A percentile compares a stretch with the other conserved stretches of the same genome.
phyloP scores from a whole-genome alignment of 2,113 vertebrate genomes.

The Hylia prasina region DNA sequence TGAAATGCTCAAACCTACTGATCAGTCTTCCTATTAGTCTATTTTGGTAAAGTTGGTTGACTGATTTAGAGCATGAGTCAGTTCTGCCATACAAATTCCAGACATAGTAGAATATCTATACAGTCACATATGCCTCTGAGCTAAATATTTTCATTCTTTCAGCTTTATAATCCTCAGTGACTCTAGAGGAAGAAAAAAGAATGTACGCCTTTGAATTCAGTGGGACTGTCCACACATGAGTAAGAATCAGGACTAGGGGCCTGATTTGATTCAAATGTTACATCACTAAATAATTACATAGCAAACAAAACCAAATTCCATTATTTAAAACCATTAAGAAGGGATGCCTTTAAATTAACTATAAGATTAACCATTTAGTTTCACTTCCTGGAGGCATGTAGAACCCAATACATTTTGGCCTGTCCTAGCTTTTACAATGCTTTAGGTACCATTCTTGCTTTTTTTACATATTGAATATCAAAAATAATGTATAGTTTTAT shows the following conservation, averaged over 20 bases:
- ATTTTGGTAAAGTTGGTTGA: slow-evolving; percentile 33
- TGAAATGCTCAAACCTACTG: background rate
- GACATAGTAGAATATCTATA: background rate
- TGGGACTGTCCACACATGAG: background rate
- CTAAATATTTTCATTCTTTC: slow-evolving; percentile 26
- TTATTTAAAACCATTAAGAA: background rate
- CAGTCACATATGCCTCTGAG: slow-evolving; percentile 3
- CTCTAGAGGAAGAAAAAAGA: background rate
- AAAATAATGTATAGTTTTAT: background rate
- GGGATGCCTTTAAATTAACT: background rate
- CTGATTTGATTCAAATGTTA: background rate
- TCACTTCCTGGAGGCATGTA: background rate
- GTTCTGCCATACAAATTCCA: slow-evolving; percentile 14
- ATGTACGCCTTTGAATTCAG: background rate
- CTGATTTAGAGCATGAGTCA: slow-evolving; percentile 28
- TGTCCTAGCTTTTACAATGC: background rate
- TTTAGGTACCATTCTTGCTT: background rate
- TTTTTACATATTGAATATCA: background rate
- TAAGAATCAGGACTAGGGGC: background rate
- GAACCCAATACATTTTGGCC: background rate
- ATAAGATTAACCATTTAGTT: background rate
- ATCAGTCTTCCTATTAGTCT: slow-evolving; percentile 31
- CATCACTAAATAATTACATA: background rate
- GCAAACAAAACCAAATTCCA: background rate
- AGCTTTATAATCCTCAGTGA: background rate